Percentiles rank a stretch among this genome's conserved stretches.
Conservation (phyloP, 2,888 invertebrate genomes). For the Itoplectis maculator region DNA sequence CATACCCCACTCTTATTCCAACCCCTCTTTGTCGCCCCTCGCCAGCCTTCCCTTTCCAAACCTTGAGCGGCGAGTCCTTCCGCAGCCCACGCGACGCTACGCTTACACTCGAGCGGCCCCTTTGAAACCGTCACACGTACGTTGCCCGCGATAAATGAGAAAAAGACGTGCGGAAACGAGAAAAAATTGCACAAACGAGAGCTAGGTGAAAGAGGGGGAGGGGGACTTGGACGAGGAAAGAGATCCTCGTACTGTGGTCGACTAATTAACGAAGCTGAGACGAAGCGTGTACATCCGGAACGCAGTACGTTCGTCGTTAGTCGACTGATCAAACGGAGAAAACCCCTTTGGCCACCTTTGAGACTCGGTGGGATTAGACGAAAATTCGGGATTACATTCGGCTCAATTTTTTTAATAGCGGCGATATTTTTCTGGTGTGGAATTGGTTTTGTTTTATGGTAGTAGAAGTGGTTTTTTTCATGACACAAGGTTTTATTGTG, state of each 20-base stretch:
- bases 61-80: neutral
- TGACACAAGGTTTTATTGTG: no score
- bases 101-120: conserved; percentile 1
- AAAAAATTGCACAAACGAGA: neutral
- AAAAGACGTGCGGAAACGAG: conserved; percentile 20
- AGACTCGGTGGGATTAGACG: no score
- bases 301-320: conserved; percentile 14
- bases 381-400: no score
- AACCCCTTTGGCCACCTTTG: neutral
- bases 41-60: neutral
- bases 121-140: conserved; percentile 30
- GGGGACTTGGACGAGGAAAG: no score
- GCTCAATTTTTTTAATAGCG: no score
- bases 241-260: neutral
- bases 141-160: conserved; percentile 13
- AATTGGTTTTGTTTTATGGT: no score
- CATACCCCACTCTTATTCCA: no score
- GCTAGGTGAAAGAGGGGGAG: neutral
- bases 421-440: no score
- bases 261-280: conserved; percentile 19
- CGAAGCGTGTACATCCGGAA: neutral
- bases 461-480: no score
- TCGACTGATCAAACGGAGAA: neutral
- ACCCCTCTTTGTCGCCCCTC: no score
- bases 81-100: conserved; percentile 7